Conservation (phyloP, 1,140 invertebrate genomes). For the Drosophila suzukii region DNA sequence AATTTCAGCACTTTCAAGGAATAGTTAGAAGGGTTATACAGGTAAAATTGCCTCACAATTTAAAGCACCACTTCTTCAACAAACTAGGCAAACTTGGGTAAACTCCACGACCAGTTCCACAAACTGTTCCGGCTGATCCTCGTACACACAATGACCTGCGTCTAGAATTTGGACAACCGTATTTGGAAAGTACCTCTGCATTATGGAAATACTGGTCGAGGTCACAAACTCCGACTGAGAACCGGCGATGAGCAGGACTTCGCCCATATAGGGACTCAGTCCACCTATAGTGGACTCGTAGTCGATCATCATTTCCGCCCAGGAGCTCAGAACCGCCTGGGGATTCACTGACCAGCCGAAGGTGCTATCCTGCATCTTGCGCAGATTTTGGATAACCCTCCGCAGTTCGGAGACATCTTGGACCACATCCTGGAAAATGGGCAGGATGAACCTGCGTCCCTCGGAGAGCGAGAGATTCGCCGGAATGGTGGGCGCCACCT, state of each 20-base stretch:
- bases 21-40: background rate
- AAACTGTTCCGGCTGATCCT: constrained; percentile 38
- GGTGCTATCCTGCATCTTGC: constrained; percentile 6
- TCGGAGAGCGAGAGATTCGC: constrained; percentile 2
- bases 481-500: constrained; percentile 18
- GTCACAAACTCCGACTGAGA: constrained; percentile 24
- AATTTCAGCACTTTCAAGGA: constrained; percentile 14
- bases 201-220: constrained; percentile 4
- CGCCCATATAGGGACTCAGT: constrained; percentile 21
- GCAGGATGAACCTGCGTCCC: constrained; percentile 18
- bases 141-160: constrained; percentile 7
- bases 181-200: constrained; percentile 44
- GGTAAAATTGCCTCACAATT: background rate
- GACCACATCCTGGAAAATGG: constrained; percentile 4
- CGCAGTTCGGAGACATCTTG: constrained; percentile 2
- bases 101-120: constrained; percentile 35
- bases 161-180: constrained; percentile 33
- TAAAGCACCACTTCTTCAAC: background rate
- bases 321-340: constrained; percentile 32
- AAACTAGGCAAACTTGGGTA: constrained; percentile 6
- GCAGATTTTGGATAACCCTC: constrained; percentile 13
- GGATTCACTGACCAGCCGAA: constrained; percentile 41
- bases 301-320: constrained; percentile 20
- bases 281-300: constrained; percentile 15
- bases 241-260: constrained; percentile 41